Conservation (phyloP, 2,888 invertebrate species). For the Adelphocoris suturalis region DNA sequence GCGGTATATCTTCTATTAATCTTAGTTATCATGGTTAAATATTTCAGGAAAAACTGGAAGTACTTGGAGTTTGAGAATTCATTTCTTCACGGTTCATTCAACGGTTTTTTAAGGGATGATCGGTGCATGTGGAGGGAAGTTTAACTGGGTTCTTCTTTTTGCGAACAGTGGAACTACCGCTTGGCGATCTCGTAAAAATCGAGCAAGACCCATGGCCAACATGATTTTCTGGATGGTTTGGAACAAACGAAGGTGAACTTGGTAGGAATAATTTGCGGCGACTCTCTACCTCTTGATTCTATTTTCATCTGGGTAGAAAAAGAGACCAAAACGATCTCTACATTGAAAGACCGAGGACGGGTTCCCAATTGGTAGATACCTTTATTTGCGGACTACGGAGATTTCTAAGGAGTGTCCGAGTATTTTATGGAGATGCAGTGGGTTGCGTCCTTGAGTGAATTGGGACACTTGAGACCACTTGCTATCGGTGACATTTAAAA, state of each 20-base stretch:
- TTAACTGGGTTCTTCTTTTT: too few relatives aligned
- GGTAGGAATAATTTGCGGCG: neutral
- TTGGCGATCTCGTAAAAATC: neutral
- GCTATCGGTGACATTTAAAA: constrained; percentile 55
- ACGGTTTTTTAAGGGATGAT: neutral
- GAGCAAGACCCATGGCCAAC: neutral
- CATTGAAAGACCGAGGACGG: neutral
- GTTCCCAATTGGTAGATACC: neutral
- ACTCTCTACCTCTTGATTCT: neutral
- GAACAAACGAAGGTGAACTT: neutral
- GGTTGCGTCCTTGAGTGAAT: constrained; percentile 30
- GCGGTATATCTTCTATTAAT: too few relatives aligned
- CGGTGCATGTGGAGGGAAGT: neutral
- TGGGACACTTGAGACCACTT: constrained; percentile 56
- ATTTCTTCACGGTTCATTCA: neutral
- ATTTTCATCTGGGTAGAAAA: neutral
- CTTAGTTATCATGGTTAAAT: too few relatives aligned
- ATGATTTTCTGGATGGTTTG: neutral
- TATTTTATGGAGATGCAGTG: constrained; percentile 8
- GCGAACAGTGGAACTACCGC: too few relatives aligned
- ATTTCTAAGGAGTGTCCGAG: constrained; percentile 21
- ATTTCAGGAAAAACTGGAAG: too few relatives aligned
- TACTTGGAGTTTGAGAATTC: neutral
- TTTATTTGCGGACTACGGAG: neutral
- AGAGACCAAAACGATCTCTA: neutral